Evolutionary conservation across 2,113 vertebrate species (phyloP), one percentile per base, ranked within the genome.

Genomic region (Halichoerus grypus): DNA sequence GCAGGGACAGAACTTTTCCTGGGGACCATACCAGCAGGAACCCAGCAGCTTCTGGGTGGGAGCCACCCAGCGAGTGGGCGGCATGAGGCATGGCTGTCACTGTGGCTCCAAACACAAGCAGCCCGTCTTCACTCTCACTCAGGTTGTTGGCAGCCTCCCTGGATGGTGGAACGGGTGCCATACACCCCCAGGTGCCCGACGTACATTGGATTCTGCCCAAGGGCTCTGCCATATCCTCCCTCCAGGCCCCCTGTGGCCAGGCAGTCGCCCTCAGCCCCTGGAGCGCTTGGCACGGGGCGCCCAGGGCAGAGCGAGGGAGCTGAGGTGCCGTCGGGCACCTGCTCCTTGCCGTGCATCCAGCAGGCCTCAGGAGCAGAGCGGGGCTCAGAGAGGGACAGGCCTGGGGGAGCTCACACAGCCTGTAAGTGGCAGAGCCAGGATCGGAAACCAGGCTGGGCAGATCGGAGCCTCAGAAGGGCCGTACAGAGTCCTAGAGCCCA

Each of bases 261-360:
- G 21, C n/a, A 8, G 80, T n/a, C 7, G 2, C 14, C 28, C 31
- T 67, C 36, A 67, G 69, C 3, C 31, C 36, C 31, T 3, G 2
- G 12, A 85, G 79, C 79, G 0, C 10, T 19, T 13, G 11, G 67
- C 21, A 1, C 46, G 21, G 21, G 9, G 4, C 51, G 46, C 22
- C 28, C 2, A 3, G 55, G 49, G 79, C 3, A 1, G 22, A 67
- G 49, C 0, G 0, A 33, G 86, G 42, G 33, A 28, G 57, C 46
- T 4, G 67, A 2, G 7, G 15, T 57, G 3, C 42, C 5, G 2
- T 1, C 2, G 24, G 59, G 33, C 8, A 16, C 36, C 69, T 2
- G 69, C 83, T 5, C 33, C 4, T 0, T 28, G 46, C 1, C 1
- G 4, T 3, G 15, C 24, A 0, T 18, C 8, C 0, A 1, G 81